Base-by-base conservation (phyloP, 2,797 vertebrate species). In the Coendou prehensilis region DNA sequence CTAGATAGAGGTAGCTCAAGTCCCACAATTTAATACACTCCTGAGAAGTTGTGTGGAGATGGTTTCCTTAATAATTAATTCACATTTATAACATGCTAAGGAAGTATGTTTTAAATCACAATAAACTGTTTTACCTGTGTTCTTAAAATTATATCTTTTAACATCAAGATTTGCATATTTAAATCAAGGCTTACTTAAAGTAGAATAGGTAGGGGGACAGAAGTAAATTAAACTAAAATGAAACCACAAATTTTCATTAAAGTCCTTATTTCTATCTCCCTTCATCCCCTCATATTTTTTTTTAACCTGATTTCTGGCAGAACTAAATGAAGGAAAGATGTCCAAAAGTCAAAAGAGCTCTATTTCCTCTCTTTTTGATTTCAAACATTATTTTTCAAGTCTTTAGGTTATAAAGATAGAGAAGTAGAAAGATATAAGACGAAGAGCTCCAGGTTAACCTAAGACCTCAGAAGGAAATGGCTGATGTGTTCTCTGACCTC, bases 111-210 rank as follows among this genome's bases (percentile, higher is more conserved):
- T 78, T 95, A 79, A 87, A 91, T 73, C 22, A 75, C 10, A 10
- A 89, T 57, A 7, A 88, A 82, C 0, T 14, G 17, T 71, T 94
- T 93, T 78, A 90, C 18, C 37, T 54, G 47, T 50, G 1, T 92
- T 73, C 33, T 87, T 86, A 73, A 95, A 96, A 75, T 86, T 20
- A 17, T 33, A n/a, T 47, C 45, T 93, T 93, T 69, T 64, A 45
- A 54, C 94, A 71, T 69, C 63, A 83, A 79, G 7, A 88, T 82
- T 83, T 93, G 26, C 30, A 59, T 90, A 57, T 93, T 76, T 93
- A 90, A 95, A 78, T 92, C 64, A 78, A 75, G 57, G 0, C 47
- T 92, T 90, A 22, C 56, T 90, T 79, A 83, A 95, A 95, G 50
- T 78, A 93, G 79, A 92, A 15, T 79, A 71, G 3, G 26, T 26